Evolutionary conservation across 2,888 invertebrate genomes (phyloP).

Genomic region (Heliconius cydno): DNA sequence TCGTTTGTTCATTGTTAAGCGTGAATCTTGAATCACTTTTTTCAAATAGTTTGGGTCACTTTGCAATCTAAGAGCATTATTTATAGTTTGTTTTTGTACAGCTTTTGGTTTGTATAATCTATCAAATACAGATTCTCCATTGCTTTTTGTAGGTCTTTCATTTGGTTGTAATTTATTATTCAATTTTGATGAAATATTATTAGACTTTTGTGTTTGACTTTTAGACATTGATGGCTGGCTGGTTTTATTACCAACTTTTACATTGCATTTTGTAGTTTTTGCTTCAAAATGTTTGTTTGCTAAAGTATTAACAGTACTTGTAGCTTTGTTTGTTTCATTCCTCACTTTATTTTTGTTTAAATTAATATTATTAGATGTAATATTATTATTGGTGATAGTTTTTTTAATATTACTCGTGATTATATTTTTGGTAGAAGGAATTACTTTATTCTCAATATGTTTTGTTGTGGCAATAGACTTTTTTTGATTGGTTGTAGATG

Average conservation of each 20-base stretch:
- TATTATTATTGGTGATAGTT: background rate
- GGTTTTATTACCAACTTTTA: background rate
- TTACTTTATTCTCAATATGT: constrained; percentile 11
- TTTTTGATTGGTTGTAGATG: constrained; percentile 9
- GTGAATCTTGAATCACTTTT: constrained; percentile 60
- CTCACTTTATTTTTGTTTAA: constrained; percentile 7
- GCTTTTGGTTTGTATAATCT: constrained; percentile 71
- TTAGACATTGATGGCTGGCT: too few relatives aligned
- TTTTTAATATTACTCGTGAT: constrained; percentile 18
- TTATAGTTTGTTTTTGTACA: constrained; percentile 49
- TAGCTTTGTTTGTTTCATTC: constrained; percentile 5
- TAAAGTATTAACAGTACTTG: background rate
- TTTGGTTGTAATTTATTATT: constrained; percentile 44
- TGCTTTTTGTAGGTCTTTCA: constrained; percentile 40
- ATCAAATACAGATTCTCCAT: constrained; percentile 69
- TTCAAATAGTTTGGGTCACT: constrained; percentile 63
- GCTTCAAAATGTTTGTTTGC: constrained; percentile 24
- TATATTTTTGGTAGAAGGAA: constrained; percentile 10
- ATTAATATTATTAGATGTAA: constrained; percentile 10
- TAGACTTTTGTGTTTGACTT: constrained; percentile 11
- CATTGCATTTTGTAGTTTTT: constrained; percentile 15
- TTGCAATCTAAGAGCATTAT: constrained; percentile 58
- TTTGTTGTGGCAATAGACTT: background rate
- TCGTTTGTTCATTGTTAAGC: constrained; percentile 59
- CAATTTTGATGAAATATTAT: constrained; percentile 29